These are phyloP conservation scores for Bombylius discolor DNA, from an alignment of 2,888 invertebrate genomes.

Conservation along the genomic window DNA sequence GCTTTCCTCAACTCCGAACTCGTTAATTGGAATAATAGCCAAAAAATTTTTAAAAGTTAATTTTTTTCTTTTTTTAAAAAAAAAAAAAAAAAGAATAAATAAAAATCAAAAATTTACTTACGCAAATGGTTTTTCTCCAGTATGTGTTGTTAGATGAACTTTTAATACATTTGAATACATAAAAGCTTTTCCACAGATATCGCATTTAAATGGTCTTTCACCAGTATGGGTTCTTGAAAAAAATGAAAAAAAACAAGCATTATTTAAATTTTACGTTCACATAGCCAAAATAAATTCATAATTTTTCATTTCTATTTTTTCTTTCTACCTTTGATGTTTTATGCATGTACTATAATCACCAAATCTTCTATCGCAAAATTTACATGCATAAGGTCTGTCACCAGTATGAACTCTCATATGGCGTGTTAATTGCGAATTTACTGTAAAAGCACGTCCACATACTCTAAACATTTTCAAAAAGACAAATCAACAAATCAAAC, in stretches of 20 bases:
- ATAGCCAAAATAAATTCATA: not conserved
- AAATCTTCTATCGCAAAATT: slow-evolving; percentile 30
- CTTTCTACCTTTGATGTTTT: slow-evolving; percentile 31
- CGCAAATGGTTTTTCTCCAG: slow-evolving; percentile 32
- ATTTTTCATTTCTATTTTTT: not conserved
- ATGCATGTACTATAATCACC: slow-evolving; percentile 32
- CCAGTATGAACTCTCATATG: slow-evolving; percentile 35
- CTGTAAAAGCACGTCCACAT: slow-evolving; percentile 29
- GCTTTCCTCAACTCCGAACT: too few species aligned
- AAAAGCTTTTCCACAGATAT: slow-evolving; percentile 31
- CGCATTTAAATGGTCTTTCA: slow-evolving; percentile 30
- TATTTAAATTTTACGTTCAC: not conserved
- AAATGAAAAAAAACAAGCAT: not conserved
- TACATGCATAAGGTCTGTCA: slow-evolving; percentile 30
- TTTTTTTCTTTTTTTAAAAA: too few species aligned
- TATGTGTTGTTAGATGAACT: slow-evolving; percentile 30
- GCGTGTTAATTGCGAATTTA: slow-evolving; percentile 32
- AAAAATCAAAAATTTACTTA: slow-evolving; percentile 12
- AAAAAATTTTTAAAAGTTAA: too few species aligned
- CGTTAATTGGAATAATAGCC: too few species aligned
- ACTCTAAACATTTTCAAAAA: slow-evolving; percentile 20
- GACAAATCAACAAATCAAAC: not conserved
- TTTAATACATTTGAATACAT: slow-evolving; percentile 33
- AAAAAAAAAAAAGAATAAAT: not conserved
- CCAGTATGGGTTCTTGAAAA: slow-evolving; percentile 29